A percentile compares a stretch with the other conserved stretches of the same genome.
phyloP scores from a whole-genome alignment of 2,113 vertebrate species.

The Zapus hudsonius region DNA sequence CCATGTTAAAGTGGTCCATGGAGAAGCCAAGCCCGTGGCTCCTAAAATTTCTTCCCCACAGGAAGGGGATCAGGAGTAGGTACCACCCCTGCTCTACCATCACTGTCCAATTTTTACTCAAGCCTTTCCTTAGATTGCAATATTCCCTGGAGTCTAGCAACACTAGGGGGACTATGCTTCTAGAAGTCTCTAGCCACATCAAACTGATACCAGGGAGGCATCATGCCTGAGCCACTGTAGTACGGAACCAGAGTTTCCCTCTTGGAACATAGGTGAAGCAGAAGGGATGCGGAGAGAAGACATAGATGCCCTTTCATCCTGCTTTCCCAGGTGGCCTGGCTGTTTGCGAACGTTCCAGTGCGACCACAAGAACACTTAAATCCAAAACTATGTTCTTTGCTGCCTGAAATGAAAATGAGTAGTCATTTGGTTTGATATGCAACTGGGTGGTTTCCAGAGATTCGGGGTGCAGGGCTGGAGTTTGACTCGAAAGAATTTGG shows the following conservation, averaged over 20 bases:
- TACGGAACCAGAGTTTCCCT: background rate
- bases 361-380: background rate
- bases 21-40: background rate
- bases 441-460: background rate
- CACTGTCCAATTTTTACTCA: background rate
- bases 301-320: background rate
- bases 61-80: background rate
- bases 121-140: background rate
- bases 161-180: background rate
- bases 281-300: background rate
- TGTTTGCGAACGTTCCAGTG: background rate
- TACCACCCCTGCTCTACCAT: fast-evolving
- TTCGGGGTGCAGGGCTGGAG: background rate
- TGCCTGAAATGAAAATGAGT: background rate
- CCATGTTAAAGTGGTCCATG: background rate
- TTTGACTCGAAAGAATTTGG: background rate
- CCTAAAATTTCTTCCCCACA: background rate
- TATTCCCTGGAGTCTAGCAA: background rate
- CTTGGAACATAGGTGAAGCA: background rate
- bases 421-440: background rate
- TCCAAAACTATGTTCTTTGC: background rate
- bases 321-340: background rate
- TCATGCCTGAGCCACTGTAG: background rate
- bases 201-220: background rate
- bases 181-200: background rate